Conservation (phyloP, 37 sponge, comb jelly and placozoan species). For the Diacarnus erythraeanus region DNA sequence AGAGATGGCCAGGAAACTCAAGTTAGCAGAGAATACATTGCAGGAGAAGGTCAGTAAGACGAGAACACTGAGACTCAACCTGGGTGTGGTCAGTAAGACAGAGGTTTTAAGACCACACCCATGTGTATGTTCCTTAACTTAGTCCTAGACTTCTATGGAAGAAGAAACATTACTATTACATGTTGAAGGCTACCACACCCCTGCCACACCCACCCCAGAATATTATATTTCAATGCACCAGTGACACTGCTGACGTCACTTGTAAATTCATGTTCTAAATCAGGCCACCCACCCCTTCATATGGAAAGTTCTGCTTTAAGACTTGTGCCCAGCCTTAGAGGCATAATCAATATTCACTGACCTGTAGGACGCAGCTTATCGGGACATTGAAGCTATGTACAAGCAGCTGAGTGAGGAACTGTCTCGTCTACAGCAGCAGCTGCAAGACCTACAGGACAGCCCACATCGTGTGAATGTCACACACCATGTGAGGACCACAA, state of each 20-base stretch:
- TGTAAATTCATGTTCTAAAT: too few relatives aligned
- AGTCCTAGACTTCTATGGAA: too few relatives aligned
- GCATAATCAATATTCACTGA: not conserved
- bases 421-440: conserved; percentile 29
- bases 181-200: too few relatives aligned
- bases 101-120: too few relatives aligned
- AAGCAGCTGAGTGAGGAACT: conserved; percentile 14
- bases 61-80: not conserved
- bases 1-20: conserved; percentile 44
- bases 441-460: not conserved
- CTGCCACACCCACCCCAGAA: not conserved
- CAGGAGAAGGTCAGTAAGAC: conserved; percentile 33
- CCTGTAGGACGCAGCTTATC: conserved; percentile 24
- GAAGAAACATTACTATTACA: too few relatives aligned
- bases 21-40: conserved; percentile 30
- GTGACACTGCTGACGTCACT: too few relatives aligned
- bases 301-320: not conserved
- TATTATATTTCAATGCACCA: too few relatives aligned
- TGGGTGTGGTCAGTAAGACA: not conserved
- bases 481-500: not conserved
- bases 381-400: conserved; percentile 6
- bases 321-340: too few relatives aligned
- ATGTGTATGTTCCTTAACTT: too few relatives aligned
- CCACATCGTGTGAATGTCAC: not conserved
- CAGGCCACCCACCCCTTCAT: not conserved